These are phyloP conservation scores for Porites cylindrica DNA, from an alignment of 92 coral and sea anemone genomes.

Conservation along the genomic window DNA sequence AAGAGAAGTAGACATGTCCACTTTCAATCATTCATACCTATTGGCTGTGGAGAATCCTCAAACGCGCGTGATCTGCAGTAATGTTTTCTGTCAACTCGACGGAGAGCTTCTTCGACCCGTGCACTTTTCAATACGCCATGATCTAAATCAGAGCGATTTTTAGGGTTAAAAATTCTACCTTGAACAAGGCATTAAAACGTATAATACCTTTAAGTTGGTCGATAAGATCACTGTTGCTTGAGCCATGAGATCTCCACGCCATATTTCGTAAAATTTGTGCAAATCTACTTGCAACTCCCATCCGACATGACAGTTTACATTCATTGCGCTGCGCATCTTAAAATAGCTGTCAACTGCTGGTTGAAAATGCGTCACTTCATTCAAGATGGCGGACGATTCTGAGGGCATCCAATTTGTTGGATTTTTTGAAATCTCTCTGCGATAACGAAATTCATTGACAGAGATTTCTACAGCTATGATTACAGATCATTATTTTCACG, in stretches of 20 bases:
- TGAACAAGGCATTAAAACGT: not conserved
- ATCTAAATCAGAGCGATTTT: slow-evolving; percentile 37
- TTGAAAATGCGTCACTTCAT: not conserved
- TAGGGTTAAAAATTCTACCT: not conserved
- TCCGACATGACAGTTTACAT: slow-evolving; percentile 55
- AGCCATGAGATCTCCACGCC: slow-evolving; percentile 96
- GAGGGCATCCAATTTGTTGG: not conserved
- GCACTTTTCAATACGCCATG: slow-evolving; percentile 84
- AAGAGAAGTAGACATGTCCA: not conserved
- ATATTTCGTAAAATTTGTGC: slow-evolving; percentile 57
- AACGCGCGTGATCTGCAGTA: slow-evolving; percentile 76
- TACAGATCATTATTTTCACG: too few relatives aligned
- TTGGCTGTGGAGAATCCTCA: slow-evolving; percentile 93
- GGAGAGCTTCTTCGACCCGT: slow-evolving; percentile 81
- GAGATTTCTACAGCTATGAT: too few relatives aligned
- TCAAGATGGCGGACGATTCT: slow-evolving; percentile 4
- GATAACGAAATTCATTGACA: not conserved
- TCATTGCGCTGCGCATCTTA: not conserved
- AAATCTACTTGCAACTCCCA: slow-evolving; percentile 37
- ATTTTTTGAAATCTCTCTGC: not conserved
- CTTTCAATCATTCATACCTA: slow-evolving; percentile 58
- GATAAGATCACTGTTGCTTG: slow-evolving; percentile 75
- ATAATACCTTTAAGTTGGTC: slow-evolving; percentile 78
- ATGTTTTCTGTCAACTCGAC: slow-evolving; percentile 81
- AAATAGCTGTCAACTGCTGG: slow-evolving; percentile 23